Percentiles rank a stretch among this genome's conserved stretches.
Conservation (phyloP, 2,888 invertebrate species). For the Drosophila barbarae region DNA sequence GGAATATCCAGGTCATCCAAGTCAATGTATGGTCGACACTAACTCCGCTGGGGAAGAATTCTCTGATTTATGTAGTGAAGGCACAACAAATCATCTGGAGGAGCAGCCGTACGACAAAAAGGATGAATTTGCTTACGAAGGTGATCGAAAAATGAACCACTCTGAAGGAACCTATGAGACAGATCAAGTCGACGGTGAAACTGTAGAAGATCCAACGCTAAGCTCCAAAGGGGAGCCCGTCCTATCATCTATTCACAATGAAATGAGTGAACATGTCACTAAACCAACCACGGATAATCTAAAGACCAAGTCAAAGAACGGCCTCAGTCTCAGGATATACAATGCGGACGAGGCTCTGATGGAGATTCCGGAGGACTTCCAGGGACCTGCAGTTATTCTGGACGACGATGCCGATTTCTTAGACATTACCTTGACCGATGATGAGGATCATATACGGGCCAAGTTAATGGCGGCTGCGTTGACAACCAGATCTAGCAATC, state of each 20-base stretch:
- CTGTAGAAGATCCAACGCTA: neutral
- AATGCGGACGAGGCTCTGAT: constrained; percentile 29
- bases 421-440: constrained; percentile 32
- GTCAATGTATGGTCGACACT: neutral
- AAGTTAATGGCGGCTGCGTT: constrained; percentile 34
- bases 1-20: neutral
- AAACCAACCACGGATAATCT: neutral
- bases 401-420: constrained; percentile 35
- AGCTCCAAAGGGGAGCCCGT: neutral
- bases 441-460: constrained; percentile 35
- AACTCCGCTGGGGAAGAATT: neutral
- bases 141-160: neutral
- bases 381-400: constrained; percentile 27
- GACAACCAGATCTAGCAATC: constrained; percentile 8
- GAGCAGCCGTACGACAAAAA: neutral
- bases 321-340: constrained; percentile 14
- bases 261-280: neutral
- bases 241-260: neutral
- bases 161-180: neutral
- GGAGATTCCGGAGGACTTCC: constrained; percentile 8
- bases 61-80: neutral
- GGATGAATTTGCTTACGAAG: neutral
- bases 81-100: neutral
- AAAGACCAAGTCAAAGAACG: neutral
- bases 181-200: neutral